Conservation (phyloP, 2,888 invertebrate genomes). For the Sylvicola cinctus region DNA sequence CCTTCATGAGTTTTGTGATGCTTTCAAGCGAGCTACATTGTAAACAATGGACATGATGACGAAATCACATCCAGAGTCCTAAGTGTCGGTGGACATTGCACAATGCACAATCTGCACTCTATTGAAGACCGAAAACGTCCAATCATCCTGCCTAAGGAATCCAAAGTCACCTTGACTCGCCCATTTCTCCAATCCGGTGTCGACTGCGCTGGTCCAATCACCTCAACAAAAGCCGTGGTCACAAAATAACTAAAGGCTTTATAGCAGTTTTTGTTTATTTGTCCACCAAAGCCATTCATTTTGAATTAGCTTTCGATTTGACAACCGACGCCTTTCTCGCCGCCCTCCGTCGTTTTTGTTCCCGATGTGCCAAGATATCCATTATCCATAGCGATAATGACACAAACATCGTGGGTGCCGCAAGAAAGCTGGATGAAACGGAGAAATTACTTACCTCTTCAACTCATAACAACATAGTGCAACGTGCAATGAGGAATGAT, state of each 20-base stretch:
- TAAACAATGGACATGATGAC: no score
- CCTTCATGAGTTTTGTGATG: slow-evolving; percentile 4
- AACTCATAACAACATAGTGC: no score
- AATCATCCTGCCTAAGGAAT: no score
- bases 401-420: neutral
- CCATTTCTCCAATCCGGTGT: neutral
- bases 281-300: neutral
- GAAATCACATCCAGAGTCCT: slow-evolving; percentile 2
- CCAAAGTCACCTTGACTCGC: neutral
- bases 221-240: neutral
- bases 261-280: neutral
- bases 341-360: neutral
- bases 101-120: no score
- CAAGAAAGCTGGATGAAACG: neutral
- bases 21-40: neutral
- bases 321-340: neutral
- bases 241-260: neutral
- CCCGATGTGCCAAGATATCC: neutral
- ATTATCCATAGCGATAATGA: neutral
- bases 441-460: no score
- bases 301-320: neutral
- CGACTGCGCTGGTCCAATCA: neutral
- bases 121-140: no score
- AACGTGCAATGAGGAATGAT: neutral
- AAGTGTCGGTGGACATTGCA: no score